These are phyloP conservation scores for Hirtodrosophila duncani DNA, from an alignment of 2,888 invertebrate genomes.

Conservation along the genomic window DNA sequence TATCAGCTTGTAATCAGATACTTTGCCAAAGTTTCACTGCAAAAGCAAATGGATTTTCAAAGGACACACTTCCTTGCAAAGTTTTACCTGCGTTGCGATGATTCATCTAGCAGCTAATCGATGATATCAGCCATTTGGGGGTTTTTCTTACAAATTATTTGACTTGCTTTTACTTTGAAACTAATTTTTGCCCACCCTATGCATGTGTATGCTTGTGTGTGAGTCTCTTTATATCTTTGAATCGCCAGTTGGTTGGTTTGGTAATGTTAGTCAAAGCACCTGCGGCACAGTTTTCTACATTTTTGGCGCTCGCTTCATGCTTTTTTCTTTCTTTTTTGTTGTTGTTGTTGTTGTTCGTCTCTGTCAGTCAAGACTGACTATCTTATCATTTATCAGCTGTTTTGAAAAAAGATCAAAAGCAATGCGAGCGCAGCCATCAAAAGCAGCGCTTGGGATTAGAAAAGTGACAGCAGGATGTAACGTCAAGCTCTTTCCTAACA, in stretches of 20 bases:
- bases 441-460: slow-evolving; percentile 33
- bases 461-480: too few relatives aligned
- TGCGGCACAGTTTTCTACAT: slow-evolving; percentile 57
- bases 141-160: too few relatives aligned
- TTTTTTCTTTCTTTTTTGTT: slow-evolving; percentile 13
- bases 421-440: slow-evolving; percentile 40
- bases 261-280: slow-evolving; percentile 44
- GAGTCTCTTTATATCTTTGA: background rate
- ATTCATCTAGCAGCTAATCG: too few relatives aligned
- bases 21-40: too few relatives aligned
- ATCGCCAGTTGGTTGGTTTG: background rate
- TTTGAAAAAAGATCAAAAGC: slow-evolving; percentile 54
- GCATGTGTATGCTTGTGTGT: background rate
- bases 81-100: too few relatives aligned
- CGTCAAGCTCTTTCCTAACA: too few relatives aligned
- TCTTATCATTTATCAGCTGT: slow-evolving; percentile 63
- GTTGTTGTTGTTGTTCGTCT: background rate
- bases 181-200: too few relatives aligned
- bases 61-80: too few relatives aligned
- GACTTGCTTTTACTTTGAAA: too few relatives aligned
- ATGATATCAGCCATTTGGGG: too few relatives aligned
- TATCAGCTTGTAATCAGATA: too few relatives aligned
- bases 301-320: slow-evolving; percentile 35
- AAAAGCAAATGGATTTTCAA: too few relatives aligned
- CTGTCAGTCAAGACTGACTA: slow-evolving; percentile 15